A percentile compares a stretch with the other conserved stretches of the same genome.
Conservation (phyloP, 2,888 invertebrate genomes). For the Acleris laterana region DNA sequence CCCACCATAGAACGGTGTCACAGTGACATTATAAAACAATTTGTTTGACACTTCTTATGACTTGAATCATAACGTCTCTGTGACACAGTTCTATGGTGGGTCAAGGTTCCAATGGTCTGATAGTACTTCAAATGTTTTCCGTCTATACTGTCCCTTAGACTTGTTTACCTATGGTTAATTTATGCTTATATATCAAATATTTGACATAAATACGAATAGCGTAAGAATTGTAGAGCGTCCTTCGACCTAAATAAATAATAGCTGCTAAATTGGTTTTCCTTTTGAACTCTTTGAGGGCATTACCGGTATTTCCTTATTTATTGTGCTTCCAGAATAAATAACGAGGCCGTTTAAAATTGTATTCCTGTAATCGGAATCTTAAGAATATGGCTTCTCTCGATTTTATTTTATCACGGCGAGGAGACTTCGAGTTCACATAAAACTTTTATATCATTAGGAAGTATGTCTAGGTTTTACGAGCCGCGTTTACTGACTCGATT, state of each 20-base stretch:
- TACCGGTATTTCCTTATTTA: slow-evolving; percentile 1
- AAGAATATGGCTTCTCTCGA: not conserved
- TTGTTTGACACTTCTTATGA: too few species aligned
- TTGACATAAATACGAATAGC: too few species aligned
- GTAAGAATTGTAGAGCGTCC: too few species aligned
- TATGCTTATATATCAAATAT: too few species aligned
- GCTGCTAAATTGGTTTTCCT: not conserved
- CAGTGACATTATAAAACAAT: too few species aligned
- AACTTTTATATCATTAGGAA: slow-evolving; percentile 4
- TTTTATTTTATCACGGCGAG: not conserved
- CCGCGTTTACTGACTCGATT: not conserved
- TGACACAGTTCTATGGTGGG: too few species aligned
- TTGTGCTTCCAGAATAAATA: not conserved
- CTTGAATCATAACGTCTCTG: too few species aligned
- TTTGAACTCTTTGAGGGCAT: not conserved
- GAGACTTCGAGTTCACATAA: not conserved
- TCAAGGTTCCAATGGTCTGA: too few species aligned
- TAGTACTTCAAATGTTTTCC: too few species aligned
- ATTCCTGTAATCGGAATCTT: not conserved
- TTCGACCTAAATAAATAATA: slow-evolving; percentile 6
- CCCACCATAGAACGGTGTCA: too few species aligned
- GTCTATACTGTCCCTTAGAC: too few species aligned
- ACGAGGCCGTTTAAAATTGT: not conserved
- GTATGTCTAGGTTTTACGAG: not conserved
- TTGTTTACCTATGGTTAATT: too few species aligned